Percentiles rank a stretch among this genome's conserved stretches.
Conservation (phyloP, 2,797 vertebrate genomes). For the Peromyscus melanophrys region DNA sequence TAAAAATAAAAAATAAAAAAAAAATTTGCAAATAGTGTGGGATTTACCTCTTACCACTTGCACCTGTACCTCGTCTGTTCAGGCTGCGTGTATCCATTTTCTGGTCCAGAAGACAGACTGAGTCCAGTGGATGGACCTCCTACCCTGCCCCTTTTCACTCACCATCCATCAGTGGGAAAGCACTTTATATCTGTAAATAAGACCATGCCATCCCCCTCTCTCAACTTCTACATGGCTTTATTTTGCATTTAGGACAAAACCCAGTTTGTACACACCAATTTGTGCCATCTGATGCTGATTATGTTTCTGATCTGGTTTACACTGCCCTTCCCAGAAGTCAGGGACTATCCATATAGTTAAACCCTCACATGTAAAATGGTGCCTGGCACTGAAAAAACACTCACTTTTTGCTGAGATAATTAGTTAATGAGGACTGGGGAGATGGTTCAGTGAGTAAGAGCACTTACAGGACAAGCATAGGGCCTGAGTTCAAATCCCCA, state of each 20-base stretch:
- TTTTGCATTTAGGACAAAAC: slow-evolving; percentile 2
- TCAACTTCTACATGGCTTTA: neutral
- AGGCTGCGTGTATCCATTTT: neutral
- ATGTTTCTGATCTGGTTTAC: neutral
- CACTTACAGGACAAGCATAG: neutral
- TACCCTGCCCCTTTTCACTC: neutral
- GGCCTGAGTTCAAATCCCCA: neutral
- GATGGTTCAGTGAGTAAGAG: neutral
- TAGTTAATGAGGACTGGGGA: neutral
- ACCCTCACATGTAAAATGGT: neutral
- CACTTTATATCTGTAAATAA: slow-evolving; percentile 6
- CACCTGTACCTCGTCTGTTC: neutral
- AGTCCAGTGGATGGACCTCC: neutral
- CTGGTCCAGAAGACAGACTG: neutral
- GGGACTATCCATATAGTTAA: neutral
- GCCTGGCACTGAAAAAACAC: neutral
- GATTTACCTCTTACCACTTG: neutral
- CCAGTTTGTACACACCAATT: neutral
- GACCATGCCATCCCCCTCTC: neutral
- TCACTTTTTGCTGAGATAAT: neutral
- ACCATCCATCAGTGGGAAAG: neutral
- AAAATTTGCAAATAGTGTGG: neutral
- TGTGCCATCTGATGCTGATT: neutral
- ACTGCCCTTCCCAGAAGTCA: neutral
- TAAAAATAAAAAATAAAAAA: too few species aligned